These are phyloP conservation scores for Corythornis cristatus DNA, from an alignment of 2,113 vertebrate genomes.

Conservation along the genomic window DNA sequence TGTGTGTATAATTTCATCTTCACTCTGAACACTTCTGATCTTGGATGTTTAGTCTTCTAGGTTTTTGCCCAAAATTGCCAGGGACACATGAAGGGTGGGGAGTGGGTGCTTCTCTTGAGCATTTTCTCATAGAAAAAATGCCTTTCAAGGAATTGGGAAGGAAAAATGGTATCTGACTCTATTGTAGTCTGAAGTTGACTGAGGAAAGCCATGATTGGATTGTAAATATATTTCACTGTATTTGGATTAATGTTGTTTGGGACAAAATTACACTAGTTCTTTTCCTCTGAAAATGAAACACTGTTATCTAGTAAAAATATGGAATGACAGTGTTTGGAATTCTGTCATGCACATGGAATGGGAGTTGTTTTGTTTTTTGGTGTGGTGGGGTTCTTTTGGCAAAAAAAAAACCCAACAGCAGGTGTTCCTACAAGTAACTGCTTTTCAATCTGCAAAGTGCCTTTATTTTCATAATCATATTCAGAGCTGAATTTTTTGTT, in stretches of 20 bases:
- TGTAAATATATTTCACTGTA: not conserved
- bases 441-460: not conserved
- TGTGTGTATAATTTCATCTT: not conserved
- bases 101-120: not conserved
- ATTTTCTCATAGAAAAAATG: rapidly evolving
- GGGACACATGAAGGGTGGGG: not conserved
- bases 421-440: not conserved
- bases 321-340: not conserved
- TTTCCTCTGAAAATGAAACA: not conserved
- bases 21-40: not conserved
- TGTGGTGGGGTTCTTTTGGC: not conserved
- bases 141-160: not conserved
- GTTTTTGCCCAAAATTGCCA: not conserved
- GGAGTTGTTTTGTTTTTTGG: not conserved
- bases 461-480: not conserved
- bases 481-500: not conserved
- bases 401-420: not conserved
- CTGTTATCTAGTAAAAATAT: not conserved
- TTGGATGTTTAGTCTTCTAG: not conserved
- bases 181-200: not conserved
- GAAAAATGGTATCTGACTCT: not conserved
- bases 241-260: not conserved
- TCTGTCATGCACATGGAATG: not conserved
- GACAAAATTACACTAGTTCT: not conserved
- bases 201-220: not conserved